Conservation (phyloP, 2,797 vertebrate genomes). For the Hydrocynus forskahlii region DNA sequence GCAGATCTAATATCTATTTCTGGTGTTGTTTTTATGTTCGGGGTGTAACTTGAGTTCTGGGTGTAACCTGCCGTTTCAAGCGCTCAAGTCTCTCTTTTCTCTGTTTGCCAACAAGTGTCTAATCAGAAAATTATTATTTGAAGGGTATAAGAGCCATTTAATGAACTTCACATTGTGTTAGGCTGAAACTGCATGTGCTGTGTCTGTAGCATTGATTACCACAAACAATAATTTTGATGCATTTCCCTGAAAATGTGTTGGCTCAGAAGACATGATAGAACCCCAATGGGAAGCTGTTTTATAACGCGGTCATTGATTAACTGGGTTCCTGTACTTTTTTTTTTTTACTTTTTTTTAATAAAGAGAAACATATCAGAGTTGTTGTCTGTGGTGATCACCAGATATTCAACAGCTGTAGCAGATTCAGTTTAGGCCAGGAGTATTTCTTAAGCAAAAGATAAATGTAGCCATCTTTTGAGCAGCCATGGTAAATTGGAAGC, state of each 20-base stretch:
- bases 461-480: neutral
- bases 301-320: neutral
- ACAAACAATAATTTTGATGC: neutral
- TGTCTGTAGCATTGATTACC: neutral
- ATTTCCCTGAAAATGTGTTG: neutral
- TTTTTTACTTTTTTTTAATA: too few relatives aligned
- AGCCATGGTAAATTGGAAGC: constrained; percentile 1
- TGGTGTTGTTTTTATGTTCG: constrained; percentile 56
- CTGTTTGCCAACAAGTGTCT: constrained; percentile 2
- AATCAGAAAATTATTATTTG: neutral
- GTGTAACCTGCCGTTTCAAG: constrained; percentile 10
- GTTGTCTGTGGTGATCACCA: too few relatives aligned
- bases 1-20: constrained; percentile 54
- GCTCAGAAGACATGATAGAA: neutral
- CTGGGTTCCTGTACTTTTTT: too few relatives aligned
- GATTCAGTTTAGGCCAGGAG: neutral
- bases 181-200: neutral
- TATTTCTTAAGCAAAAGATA: too few relatives aligned
- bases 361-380: too few relatives aligned
- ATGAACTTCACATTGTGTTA: neutral
- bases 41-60: constrained; percentile 46
- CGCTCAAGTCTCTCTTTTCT: constrained; percentile 38
- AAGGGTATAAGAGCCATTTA: constrained; percentile 6
- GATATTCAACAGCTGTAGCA: neutral
- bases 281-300: neutral